A percentile compares a stretch with the other conserved stretches of the same genome.
These are phyloP conservation scores for Euglossa dilemma DNA, from an alignment of 1,140 invertebrate genomes.

Conservation along the genomic window DNA sequence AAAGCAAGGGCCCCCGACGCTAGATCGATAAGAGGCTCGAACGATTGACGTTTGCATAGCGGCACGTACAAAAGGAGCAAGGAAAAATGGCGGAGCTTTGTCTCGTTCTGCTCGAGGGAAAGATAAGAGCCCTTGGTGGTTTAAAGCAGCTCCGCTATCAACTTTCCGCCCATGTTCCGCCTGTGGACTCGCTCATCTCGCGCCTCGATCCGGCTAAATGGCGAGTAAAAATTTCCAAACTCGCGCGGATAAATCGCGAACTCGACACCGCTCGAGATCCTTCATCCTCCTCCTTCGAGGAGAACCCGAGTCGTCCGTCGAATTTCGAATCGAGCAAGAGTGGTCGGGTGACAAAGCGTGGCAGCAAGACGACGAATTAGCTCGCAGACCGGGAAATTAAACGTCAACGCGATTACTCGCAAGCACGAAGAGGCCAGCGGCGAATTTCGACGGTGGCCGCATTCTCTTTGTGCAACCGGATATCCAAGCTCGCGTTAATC, in stretches of 20 bases:
- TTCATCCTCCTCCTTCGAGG: too few relatives aligned
- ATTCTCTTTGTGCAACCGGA: constrained; percentile 67
- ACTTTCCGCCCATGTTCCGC: neutral
- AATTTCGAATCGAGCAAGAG: neutral
- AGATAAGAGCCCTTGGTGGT: constrained; percentile 25
- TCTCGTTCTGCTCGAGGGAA: constrained; percentile 11
- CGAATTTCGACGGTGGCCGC: constrained; percentile 59
- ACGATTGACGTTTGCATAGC: constrained; percentile 31
- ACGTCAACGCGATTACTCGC: constrained; percentile 62
- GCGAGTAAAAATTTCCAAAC: constrained; percentile 11
- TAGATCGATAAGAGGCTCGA: constrained; percentile 24
- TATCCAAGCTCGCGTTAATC: constrained; percentile 63
- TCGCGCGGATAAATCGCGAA: neutral
- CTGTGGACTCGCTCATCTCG: neutral
- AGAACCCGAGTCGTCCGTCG: neutral
- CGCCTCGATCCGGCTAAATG: neutral
- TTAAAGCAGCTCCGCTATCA: constrained; percentile 8
- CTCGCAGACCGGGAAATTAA: constrained; percentile 58
- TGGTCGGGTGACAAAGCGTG: constrained; percentile 15
- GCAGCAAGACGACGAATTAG: constrained; percentile 48
- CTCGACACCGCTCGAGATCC: too few relatives aligned
- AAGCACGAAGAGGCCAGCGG: constrained; percentile 27
- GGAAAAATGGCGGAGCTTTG: constrained; percentile 27
- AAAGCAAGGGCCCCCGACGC: neutral
- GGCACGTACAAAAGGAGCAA: constrained; percentile 19